Base-by-base conservation (phyloP, 92 coral and sea anemone species). In the Ricordea florida region DNA sequence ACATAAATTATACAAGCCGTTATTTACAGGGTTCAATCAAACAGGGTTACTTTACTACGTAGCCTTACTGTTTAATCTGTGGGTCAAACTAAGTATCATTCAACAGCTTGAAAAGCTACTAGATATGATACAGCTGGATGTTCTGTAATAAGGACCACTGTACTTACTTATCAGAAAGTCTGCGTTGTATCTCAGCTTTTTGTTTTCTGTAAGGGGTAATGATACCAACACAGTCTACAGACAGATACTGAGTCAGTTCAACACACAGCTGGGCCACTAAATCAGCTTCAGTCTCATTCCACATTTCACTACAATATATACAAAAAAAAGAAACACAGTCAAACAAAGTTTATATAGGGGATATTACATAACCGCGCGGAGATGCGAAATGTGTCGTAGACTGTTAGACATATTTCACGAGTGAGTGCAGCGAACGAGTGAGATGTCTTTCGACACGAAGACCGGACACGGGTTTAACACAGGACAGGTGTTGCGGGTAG, bases 171-270 rank as follows among this genome's bases (percentile, higher is more conserved):
- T 78, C 60, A 7, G 41, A 18, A 14, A 93, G 90, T 25, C 63
- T 53, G 37, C 27, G 21, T 57, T 65, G 65, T 5, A 91, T 26
- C 57, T 85, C 90, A 2, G 3, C 24, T 15, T 58, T 81, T 70
- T 94, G 98, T 53, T 68, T 69, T 22, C 90, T 67, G 80, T 94
- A 94, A 0, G 98, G 98, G 3, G 98, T 94, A 30, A 94, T 82
- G 41, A 94, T 85, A 16, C 98, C 98, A 72, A 94, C 64, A 57
- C 87, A 76, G 11, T 50, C 71, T 13, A 52, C 44, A 5, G 63
- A 56, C 26, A 78, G 65, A n/a, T 53, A 51, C 38, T 36, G 53
- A 25, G 48, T 43, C 17, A 79, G 69, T 7, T 37, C 37, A 11
- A 13, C 31, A 51, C 93, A 87, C 31, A 87, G 62, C 36, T 40